Percentiles rank a stretch among this genome's conserved stretches.
Conservation (phyloP, 2,797 vertebrate genomes). For the Heteromormyrus szaboi region DNA sequence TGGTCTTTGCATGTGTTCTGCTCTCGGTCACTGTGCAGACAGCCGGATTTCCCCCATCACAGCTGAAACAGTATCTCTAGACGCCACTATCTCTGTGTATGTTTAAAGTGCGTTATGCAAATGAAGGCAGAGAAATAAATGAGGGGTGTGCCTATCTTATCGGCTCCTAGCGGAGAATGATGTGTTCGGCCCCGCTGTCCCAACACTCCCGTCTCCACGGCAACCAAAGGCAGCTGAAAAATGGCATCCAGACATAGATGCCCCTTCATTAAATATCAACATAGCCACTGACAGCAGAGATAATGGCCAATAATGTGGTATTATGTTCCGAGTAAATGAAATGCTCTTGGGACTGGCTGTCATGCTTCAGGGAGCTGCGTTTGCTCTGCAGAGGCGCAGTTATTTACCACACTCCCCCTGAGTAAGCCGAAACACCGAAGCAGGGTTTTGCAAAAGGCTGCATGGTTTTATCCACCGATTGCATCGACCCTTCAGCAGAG, state of each 20-base stretch:
- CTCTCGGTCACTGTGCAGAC: neutral
- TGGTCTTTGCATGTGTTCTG: neutral
- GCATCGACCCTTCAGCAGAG: neutral
- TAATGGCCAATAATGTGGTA: slow-evolving; percentile 94
- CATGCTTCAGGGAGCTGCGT: slow-evolving; percentile 74
- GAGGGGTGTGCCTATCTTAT: slow-evolving; percentile 46
- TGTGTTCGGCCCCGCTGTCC: slow-evolving; percentile 39
- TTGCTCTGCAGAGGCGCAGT: slow-evolving; percentile 51
- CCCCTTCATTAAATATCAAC: slow-evolving; percentile 94
- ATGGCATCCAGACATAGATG: slow-evolving; percentile 80
- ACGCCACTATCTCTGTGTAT: slow-evolving; percentile 21
- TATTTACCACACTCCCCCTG: slow-evolving; percentile 33
- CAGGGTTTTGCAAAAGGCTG: neutral
- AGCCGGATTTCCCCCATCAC: neutral
- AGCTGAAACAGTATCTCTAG: neutral
- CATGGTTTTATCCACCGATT: neutral
- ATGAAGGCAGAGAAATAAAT: slow-evolving; percentile 43
- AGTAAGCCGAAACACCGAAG: slow-evolving; percentile 6
- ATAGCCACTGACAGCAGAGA: slow-evolving; percentile 86
- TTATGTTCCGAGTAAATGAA: slow-evolving; percentile 79
- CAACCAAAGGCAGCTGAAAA: slow-evolving; percentile 81
- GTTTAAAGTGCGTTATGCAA: slow-evolving; percentile 39
- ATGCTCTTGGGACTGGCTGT: slow-evolving; percentile 76
- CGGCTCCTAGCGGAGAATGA: slow-evolving; percentile 46
- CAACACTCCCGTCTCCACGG: slow-evolving; percentile 68